Evolutionary conservation across 2,888 invertebrate species (phyloP).

Genomic region (Phengaris arion): DNA sequence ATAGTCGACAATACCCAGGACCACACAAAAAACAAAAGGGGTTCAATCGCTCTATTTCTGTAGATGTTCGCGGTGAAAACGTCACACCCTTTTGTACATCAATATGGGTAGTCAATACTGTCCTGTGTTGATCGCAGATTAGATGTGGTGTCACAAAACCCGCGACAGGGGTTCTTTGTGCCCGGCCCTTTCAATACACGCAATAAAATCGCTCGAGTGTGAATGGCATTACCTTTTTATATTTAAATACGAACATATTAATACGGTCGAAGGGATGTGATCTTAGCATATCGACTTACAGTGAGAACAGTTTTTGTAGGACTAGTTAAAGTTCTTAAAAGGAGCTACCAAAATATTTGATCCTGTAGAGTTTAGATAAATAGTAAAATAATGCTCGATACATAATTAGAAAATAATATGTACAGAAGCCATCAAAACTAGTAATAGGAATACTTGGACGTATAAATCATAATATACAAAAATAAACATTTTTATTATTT

Average conservation of each 20-base stretch:
- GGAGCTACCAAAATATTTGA: too few relatives aligned
- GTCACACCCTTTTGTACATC: conserved; percentile 30
- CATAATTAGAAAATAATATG: background rate
- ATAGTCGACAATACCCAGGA: background rate
- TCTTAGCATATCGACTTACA: conserved; percentile 7
- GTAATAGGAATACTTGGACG: background rate
- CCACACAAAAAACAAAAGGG: background rate
- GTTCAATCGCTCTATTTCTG: background rate
- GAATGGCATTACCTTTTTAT: conserved; percentile 14
- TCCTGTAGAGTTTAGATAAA: too few relatives aligned
- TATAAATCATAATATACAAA: background rate
- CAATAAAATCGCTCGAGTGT: conserved; percentile 26
- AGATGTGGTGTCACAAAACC: conserved; percentile 44
- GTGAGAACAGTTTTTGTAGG: background rate
- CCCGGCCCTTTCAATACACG: conserved; percentile 32
- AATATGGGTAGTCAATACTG: conserved; percentile 43
- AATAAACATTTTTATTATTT: background rate
- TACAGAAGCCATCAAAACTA: background rate
- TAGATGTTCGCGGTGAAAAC: background rate
- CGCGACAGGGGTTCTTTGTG: conserved; percentile 40
- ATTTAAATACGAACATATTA: conserved; percentile 22
- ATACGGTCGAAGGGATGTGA: conserved; percentile 12
- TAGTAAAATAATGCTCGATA: too few relatives aligned
- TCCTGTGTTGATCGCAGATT: conserved; percentile 47
- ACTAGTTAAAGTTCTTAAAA: background rate